Evolutionary conservation across 37 sponge, comb jelly and placozoan genomes (phyloP).

Genomic region (Aphrocallistes beatrix): DNA sequence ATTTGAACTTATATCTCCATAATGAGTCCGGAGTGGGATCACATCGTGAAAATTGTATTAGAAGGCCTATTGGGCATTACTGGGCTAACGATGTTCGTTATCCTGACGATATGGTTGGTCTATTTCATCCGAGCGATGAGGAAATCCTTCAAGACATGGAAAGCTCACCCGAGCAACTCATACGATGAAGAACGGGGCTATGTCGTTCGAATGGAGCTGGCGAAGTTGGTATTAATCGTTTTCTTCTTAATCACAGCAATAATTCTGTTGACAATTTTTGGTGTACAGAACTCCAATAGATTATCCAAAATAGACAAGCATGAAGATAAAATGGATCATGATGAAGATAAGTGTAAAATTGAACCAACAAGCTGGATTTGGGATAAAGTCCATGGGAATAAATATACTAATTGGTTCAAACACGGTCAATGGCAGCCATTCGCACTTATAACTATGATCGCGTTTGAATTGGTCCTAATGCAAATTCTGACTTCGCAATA

Average conservation of each 20-base stretch:
- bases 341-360: background rate
- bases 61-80: background rate
- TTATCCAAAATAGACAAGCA: background rate
- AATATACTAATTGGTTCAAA: background rate
- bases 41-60: background rate
- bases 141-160: background rate
- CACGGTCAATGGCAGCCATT: slow-evolving; percentile 16
- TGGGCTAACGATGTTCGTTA: background rate
- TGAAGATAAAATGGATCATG: background rate
- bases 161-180: background rate
- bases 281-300: background rate
- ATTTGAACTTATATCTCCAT: background rate
- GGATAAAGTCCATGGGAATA: background rate
- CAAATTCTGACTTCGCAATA: background rate
- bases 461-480: background rate
- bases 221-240: background rate
- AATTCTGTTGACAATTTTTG: background rate
- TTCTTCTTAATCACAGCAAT: background rate
- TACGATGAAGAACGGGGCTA: background rate
- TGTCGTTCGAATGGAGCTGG: background rate
- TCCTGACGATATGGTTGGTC: background rate
- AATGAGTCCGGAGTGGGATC: background rate
- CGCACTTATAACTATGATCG: background rate
- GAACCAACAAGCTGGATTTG: background rate
- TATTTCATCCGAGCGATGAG: background rate